Percentiles rank a stretch among this genome's conserved stretches.
These are phyloP conservation scores for Nycticorax nycticorax DNA, from an alignment of 2,113 vertebrate genomes.

Conservation along the genomic window DNA sequence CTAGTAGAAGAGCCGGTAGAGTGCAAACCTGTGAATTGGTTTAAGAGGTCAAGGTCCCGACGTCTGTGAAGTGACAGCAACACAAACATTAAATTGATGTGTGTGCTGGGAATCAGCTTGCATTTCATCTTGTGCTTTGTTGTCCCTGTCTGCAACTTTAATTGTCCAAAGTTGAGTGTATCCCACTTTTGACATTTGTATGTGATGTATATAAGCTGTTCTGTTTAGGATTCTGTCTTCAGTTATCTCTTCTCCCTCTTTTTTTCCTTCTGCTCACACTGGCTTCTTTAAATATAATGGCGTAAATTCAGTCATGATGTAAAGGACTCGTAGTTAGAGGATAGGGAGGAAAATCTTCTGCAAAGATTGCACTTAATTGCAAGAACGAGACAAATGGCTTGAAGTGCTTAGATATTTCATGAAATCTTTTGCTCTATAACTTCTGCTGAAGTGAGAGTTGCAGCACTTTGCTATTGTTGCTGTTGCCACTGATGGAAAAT, in stretches of 20 bases:
- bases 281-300: neutral
- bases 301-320: neutral
- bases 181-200: neutral
- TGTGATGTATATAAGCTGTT: neutral
- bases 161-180: neutral
- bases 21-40: neutral
- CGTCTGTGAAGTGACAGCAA: neutral
- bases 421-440: neutral
- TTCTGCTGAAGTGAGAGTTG: neutral
- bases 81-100: fast-evolving
- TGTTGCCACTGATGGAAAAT: neutral
- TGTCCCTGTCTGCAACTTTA: neutral
- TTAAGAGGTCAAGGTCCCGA: neutral
- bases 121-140: neutral
- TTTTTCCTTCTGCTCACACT: neutral
- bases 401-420: neutral
- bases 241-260: neutral
- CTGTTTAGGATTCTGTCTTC: neutral
- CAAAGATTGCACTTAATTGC: neutral
- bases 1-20: neutral
- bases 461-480: neutral
- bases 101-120: neutral
- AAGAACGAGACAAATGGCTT: neutral
- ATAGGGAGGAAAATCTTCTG: neutral
- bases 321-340: neutral